Evolutionary conservation across 2,888 invertebrate genomes (phyloP), one percentile per base, ranked within the genome.

Genomic region (Andrena trimmerana): DNA sequence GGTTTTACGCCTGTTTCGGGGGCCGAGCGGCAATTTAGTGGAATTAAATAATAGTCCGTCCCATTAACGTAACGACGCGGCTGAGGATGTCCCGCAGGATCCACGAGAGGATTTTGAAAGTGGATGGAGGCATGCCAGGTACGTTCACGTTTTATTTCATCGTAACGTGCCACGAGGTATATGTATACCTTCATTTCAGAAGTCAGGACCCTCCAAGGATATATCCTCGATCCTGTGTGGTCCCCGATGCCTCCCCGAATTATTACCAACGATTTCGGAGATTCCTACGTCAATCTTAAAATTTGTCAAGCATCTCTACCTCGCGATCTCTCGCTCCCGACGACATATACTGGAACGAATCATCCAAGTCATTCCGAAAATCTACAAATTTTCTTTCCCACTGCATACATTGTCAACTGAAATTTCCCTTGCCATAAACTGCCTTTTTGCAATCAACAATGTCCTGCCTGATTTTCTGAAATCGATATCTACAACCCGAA

Each of bases 121-220:
- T 78, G 82, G 88, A 88, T 68, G 85, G 81, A 87, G 85, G 85
- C 87, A 85, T 69, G 77, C 85, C 87, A 84, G 84, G 86, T 82
- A 79, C 81, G 81, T 65, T 86, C 86, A 86, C 88, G 84, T 89
- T 90, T 90, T 89, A 90, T 89, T 90, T 88, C 90, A 88, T 88
- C 90, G 90, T 89, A 89, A 90, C 87, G 88, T 86, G 89, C 88
- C 88, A 83, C 84, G 78, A 88, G 85, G 81, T 85, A 84, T 83
- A 84, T 81, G 81, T 84, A 86, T 86, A 86, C 85, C 81, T 81
- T 82, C 81, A 31, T 87, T 79, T 80, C 85, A 69, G 68, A 74
- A 88, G 83, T 82, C 87, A 75, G 83, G 83, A 83, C 86, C 86
- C 76, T 77, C 84, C 86, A 69, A 82, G 83, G 86, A 85, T 86